Evolutionary conservation across 2,888 invertebrate genomes (phyloP).

Genomic region (Chrysomela aeneicollis): DNA sequence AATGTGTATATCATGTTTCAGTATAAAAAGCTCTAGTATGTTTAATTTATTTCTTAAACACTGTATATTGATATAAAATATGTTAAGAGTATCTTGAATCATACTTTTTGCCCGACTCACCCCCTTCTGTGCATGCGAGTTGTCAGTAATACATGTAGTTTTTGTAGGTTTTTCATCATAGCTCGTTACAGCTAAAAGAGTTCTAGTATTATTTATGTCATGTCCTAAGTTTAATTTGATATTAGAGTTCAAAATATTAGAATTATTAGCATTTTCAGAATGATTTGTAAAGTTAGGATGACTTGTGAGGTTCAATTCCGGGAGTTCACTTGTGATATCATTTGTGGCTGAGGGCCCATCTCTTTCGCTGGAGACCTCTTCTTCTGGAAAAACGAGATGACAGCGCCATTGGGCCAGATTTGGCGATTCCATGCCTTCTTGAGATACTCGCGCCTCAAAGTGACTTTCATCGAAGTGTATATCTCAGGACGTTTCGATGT

Average conservation of each 20-base stretch:
- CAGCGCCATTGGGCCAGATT: too few species aligned
- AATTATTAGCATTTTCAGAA: background rate
- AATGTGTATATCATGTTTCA: background rate
- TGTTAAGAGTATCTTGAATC: slow-evolving; percentile 1
- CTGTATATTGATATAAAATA: slow-evolving; percentile 4
- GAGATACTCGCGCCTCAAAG: background rate
- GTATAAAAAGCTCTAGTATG: background rate
- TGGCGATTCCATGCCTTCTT: too few species aligned
- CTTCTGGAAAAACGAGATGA: slow-evolving; percentile 1
- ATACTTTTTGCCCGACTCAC: background rate
- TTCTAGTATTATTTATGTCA: background rate
- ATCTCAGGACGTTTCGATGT: slow-evolving; percentile 7
- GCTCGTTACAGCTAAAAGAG: background rate
- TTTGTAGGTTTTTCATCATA: background rate
- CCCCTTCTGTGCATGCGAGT: background rate
- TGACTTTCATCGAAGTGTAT: slow-evolving; percentile 1
- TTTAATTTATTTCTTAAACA: slow-evolving; percentile 4
- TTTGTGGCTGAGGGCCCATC: background rate
- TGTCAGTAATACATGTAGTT: background rate
- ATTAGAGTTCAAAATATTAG: background rate
- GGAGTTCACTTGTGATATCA: background rate
- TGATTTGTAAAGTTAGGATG: background rate
- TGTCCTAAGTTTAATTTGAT: background rate
- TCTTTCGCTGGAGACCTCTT: background rate
- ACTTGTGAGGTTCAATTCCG: background rate